Conservation (phyloP, 1,140 invertebrate genomes). For the Papilio dardanus region DNA sequence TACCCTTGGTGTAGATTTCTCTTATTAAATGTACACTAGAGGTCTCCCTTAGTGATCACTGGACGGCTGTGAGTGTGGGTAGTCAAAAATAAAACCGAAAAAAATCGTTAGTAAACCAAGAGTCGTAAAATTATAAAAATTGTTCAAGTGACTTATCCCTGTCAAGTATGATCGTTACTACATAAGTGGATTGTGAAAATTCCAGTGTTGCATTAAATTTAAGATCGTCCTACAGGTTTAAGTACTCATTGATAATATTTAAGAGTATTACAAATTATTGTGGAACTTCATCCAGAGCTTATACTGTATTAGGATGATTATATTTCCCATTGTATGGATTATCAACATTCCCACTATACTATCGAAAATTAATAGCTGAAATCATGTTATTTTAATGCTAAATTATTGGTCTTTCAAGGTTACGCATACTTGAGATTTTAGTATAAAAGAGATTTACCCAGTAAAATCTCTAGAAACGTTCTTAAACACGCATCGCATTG, state of each 20-base stretch:
- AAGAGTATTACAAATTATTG: constrained; percentile 15
- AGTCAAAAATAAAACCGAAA: not conserved
- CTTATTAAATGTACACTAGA: no score
- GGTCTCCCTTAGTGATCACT: no score
- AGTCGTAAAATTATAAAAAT: not conserved
- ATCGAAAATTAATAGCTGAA: not conserved
- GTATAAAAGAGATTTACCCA: no score
- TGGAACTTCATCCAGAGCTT: constrained; percentile 35
- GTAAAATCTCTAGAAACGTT: no score
- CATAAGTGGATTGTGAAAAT: not conserved
- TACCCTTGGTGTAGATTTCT: no score
- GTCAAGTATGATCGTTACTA: not conserved
- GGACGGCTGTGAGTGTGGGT: no score
- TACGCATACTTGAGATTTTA: no score
- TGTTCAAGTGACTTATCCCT: not conserved
- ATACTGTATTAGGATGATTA: constrained; percentile 32
- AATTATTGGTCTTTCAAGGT: no score
- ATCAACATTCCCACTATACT: constrained; percentile 28
- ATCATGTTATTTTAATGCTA: constrained; percentile 10
- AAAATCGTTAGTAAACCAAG: not conserved
- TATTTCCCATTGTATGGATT: constrained; percentile 22
- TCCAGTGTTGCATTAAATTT: constrained; percentile 20
- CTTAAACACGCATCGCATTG: no score
- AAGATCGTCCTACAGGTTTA: not conserved
- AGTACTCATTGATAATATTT: not conserved